Percentiles rank a stretch among this genome's conserved stretches.
These are phyloP conservation scores for Drosophila lacertosa DNA, from an alignment of 1,140 invertebrate species.

Conservation along the genomic window DNA sequence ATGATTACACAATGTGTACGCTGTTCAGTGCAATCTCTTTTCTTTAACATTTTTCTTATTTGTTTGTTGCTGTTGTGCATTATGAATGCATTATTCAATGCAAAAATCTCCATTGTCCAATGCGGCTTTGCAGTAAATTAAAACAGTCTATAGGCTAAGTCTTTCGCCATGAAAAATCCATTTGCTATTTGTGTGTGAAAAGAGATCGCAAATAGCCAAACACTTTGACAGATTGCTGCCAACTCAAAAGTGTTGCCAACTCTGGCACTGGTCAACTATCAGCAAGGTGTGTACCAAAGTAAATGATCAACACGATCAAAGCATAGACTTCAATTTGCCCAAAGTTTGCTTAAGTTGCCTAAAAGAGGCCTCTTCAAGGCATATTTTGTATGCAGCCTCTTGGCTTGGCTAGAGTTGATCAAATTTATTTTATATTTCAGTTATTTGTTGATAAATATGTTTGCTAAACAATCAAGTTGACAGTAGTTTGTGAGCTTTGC, in stretches of 20 bases:
- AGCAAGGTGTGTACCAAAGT: not conserved
- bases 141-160: slow-evolving; percentile 4
- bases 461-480: too few relatives aligned
- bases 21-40: slow-evolving; percentile 12
- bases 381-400: too few relatives aligned
- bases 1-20: slow-evolving; percentile 24
- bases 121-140: slow-evolving; percentile 19
- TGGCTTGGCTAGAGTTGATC: too few relatives aligned
- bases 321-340: not conserved
- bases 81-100: slow-evolving; percentile 20
- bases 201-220: slow-evolving; percentile 29
- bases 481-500: too few relatives aligned
- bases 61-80: not conserved
- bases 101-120: slow-evolving; percentile 16
- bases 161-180: slow-evolving; percentile 5
- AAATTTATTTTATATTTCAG: too few relatives aligned
- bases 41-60: not conserved
- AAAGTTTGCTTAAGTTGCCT: too few relatives aligned
- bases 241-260: slow-evolving; percentile 9
- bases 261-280: not conserved
- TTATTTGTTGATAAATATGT: too few relatives aligned
- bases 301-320: not conserved
- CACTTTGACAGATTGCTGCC: slow-evolving; percentile 24
- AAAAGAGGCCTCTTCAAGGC: too few relatives aligned
- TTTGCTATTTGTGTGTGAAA: slow-evolving; percentile 15